Evolutionary conservation across 1,140 invertebrate species (phyloP).

Genomic region (Condylostylus longicornis): DNA sequence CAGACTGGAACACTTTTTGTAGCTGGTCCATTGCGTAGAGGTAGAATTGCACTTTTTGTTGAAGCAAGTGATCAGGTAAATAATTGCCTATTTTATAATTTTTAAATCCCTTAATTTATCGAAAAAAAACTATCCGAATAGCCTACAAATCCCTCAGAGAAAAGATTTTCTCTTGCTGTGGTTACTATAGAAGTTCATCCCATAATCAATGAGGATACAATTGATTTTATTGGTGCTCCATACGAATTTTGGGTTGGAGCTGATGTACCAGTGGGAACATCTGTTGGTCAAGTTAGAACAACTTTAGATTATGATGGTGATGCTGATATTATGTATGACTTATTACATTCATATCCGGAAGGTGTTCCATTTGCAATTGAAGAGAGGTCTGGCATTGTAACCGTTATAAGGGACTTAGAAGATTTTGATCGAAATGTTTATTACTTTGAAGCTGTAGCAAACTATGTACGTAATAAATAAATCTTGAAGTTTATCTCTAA

Average conservation of each 20-base stretch:
- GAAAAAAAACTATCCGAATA: constrained; percentile 6
- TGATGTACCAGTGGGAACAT: constrained; percentile 65
- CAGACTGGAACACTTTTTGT: constrained; percentile 56
- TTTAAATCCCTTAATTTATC: background rate
- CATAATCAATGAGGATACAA: constrained; percentile 41
- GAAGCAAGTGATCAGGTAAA: constrained; percentile 57
- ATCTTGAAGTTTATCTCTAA: constrained; percentile 1
- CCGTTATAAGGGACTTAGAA: constrained; percentile 58
- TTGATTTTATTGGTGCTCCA: constrained; percentile 72
- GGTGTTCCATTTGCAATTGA: constrained; percentile 83
- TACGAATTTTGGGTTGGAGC: constrained; percentile 82
- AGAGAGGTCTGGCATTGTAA: constrained; percentile 72
- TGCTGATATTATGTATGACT: constrained; percentile 54
- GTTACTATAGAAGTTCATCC: constrained; percentile 53
- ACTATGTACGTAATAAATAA: constrained; percentile 35
- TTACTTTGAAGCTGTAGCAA: constrained; percentile 68
- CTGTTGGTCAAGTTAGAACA: constrained; percentile 68
- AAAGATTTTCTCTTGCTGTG: constrained; percentile 63
- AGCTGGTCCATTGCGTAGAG: constrained; percentile 45
- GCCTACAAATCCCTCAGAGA: constrained; percentile 63
- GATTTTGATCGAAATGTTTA: constrained; percentile 52
- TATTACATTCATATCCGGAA: constrained; percentile 64
- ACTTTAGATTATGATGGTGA: constrained; percentile 47
- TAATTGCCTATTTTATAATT: background rate
- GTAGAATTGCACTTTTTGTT: constrained; percentile 61